phyloP scores from a whole-genome alignment of 2,113 vertebrate genomes.

The Trichechus manatus region DNA sequence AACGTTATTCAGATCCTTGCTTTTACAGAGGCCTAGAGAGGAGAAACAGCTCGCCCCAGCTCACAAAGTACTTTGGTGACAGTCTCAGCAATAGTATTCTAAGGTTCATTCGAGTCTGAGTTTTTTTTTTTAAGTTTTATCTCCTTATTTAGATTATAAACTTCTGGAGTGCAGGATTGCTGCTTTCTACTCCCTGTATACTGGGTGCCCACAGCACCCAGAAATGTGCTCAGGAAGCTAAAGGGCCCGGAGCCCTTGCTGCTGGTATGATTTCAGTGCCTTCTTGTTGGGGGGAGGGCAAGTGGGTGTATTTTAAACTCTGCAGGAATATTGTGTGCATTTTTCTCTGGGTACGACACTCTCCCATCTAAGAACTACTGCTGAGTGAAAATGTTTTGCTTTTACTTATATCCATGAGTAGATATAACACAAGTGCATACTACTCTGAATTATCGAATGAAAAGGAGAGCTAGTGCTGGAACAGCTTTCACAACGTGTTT shows the following conservation, averaged over 20 bases:
- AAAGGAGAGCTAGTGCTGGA: not conserved
- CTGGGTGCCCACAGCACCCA: not conserved
- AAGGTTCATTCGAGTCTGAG: not conserved
- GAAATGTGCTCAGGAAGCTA: not conserved
- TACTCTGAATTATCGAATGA: accelerated
- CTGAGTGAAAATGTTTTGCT: not conserved
- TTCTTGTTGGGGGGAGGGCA: not conserved
- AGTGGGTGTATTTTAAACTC: not conserved
- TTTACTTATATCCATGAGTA: not conserved
- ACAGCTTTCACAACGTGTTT: accelerated
- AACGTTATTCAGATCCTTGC: not conserved
- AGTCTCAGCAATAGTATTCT: not conserved
- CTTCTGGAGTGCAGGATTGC: not conserved
- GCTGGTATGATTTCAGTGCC: not conserved
- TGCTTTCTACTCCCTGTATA: not conserved
- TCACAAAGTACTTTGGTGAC: not conserved
- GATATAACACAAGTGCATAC: accelerated
- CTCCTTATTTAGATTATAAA: accelerated
- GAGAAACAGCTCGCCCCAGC: not conserved
- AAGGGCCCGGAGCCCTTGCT: too few relatives aligned
- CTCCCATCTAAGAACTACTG: not conserved
- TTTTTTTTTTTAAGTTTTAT: not conserved
- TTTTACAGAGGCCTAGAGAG: not conserved
- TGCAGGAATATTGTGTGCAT: accelerated
- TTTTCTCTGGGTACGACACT: not conserved